phyloP scores from a whole-genome alignment of 1,140 invertebrate species.

The Lucilia sericata region DNA sequence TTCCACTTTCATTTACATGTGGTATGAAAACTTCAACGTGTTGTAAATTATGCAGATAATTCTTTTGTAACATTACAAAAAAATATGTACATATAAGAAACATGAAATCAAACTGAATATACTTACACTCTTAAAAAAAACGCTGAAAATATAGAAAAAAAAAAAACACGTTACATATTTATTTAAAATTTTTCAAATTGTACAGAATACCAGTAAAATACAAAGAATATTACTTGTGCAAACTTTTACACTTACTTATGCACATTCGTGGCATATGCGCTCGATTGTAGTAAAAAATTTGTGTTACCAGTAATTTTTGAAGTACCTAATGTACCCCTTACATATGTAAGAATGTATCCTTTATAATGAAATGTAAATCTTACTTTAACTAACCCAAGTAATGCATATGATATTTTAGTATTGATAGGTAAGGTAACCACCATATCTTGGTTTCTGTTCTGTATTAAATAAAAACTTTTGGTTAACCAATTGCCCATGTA shows the following conservation, averaged over 20 bases:
- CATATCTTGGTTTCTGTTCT: too few relatives aligned
- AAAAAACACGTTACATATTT: slow-evolving; percentile 9
- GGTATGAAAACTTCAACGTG: background rate
- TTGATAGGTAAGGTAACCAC: too few relatives aligned
- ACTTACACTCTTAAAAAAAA: too few relatives aligned
- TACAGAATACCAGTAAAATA: background rate
- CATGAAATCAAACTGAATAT: slow-evolving; percentile 1
- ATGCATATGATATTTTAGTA: too few relatives aligned
- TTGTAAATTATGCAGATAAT: slow-evolving; percentile 23
- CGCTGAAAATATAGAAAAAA: background rate
- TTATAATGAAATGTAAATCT: too few relatives aligned
- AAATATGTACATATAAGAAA: background rate
- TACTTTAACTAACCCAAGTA: too few relatives aligned
- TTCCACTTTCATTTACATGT: background rate
- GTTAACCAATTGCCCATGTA: too few relatives aligned
- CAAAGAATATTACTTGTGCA: slow-evolving; percentile 5
- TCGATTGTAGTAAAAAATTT: background rate
- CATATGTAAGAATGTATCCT: too few relatives aligned
- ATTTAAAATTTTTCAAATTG: slow-evolving; percentile 12
- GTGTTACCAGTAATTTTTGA: background rate
- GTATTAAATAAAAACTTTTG: too few relatives aligned
- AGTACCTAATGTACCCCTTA: background rate
- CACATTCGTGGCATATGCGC: slow-evolving; percentile 35
- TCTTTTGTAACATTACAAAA: background rate
- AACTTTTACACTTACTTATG: slow-evolving; percentile 33